phyloP scores from a whole-genome alignment of 2,888 invertebrate species.

The Agonopterix subpropinquella region DNA sequence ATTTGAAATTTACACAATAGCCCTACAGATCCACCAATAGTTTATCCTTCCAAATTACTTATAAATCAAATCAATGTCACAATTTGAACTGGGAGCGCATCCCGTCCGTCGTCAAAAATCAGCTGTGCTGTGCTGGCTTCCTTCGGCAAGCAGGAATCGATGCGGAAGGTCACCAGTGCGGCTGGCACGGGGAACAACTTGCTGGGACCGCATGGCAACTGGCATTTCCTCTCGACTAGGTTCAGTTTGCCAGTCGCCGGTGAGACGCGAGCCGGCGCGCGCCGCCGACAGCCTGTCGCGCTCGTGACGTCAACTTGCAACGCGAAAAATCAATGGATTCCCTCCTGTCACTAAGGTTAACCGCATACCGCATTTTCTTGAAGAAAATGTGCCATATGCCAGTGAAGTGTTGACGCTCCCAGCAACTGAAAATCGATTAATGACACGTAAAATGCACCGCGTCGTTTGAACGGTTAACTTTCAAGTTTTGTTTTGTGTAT shows the following conservation, averaged over 20 bases:
- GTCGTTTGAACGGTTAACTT: slow-evolving; percentile 57
- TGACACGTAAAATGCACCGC: slow-evolving; percentile 18
- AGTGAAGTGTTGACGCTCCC: slow-evolving; percentile 53
- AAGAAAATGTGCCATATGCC: slow-evolving; percentile 66
- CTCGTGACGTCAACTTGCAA: slow-evolving; percentile 61
- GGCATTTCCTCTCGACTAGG: slow-evolving; percentile 53
- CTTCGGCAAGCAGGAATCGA: slow-evolving; percentile 34
- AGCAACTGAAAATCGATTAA: slow-evolving; percentile 28
- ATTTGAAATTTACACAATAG: no score
- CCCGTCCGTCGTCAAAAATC: slow-evolving; percentile 20
- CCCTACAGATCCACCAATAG: no score
- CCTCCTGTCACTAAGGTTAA: slow-evolving; percentile 50
- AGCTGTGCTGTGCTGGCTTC: slow-evolving; percentile 33
- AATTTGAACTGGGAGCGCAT: neutral
- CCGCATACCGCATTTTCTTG: slow-evolving; percentile 72
- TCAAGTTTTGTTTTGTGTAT: slow-evolving; percentile 57
- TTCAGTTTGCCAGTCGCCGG: slow-evolving; percentile 54
- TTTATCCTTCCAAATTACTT: no score
- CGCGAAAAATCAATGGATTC: slow-evolving; percentile 72
- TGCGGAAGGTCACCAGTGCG: slow-evolving; percentile 54
- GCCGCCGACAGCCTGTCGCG: slow-evolving; percentile 53
- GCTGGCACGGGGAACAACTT: slow-evolving; percentile 29
- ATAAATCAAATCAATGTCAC: no score
- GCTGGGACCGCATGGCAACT: slow-evolving; percentile 61
- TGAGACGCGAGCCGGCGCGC: slow-evolving; percentile 69